These are phyloP conservation scores for Palloptera scutellata DNA, from an alignment of 2,888 invertebrate species.

Conservation along the genomic window DNA sequence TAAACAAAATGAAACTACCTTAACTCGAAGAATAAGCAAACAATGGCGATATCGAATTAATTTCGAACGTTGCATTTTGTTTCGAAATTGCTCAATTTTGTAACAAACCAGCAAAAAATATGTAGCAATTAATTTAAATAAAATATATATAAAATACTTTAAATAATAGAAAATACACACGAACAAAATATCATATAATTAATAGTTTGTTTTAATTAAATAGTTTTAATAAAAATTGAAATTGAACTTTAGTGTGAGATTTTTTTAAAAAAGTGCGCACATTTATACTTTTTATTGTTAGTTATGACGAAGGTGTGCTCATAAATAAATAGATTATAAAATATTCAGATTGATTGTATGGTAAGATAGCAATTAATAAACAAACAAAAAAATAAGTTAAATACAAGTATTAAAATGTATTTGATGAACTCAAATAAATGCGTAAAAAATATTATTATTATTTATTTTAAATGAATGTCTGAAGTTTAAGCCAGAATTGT, in stretches of 20 bases:
- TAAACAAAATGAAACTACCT: background rate
- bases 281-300: background rate
- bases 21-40: background rate
- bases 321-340: background rate
- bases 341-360: too few species aligned
- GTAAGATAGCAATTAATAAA: too few species aligned
- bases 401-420: conserved; percentile 10
- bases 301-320: background rate
- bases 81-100: background rate
- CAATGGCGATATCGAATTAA: background rate
- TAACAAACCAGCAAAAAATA: background rate
- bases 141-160: too few species aligned
- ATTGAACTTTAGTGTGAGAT: conserved; percentile 3
- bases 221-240: background rate
- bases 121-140: too few species aligned
- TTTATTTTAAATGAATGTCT: too few species aligned
- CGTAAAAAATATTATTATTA: too few species aligned
- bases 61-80: background rate
- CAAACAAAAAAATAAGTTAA: background rate
- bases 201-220: background rate
- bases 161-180: background rate
- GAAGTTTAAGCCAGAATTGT: too few species aligned
- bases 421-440: conserved; percentile 3
- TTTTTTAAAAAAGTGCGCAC: background rate
- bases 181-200: background rate